Evolutionary conservation across 2,888 invertebrate genomes (phyloP).

Genomic region (Masnerella sp.): DNA sequence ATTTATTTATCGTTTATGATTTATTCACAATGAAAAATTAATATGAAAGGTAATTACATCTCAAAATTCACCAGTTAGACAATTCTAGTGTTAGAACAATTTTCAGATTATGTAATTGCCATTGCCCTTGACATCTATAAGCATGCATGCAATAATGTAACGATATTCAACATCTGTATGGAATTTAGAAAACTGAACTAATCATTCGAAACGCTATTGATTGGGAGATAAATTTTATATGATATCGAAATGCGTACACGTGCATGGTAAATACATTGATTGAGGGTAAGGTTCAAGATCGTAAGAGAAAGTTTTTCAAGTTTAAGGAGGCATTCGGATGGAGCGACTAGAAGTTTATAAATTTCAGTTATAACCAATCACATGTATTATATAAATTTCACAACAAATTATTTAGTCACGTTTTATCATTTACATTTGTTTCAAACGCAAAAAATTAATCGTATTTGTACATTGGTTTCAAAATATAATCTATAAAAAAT

Average conservation of each 20-base stretch:
- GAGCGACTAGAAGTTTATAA: background rate
- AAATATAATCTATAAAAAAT: no score
- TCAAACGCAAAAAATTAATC: no score
- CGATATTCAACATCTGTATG: background rate
- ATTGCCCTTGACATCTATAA: conserved; percentile 10
- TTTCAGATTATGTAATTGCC: conserved; percentile 6
- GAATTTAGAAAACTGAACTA: conserved; percentile 1
- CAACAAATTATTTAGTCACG: no score
- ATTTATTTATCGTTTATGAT: conserved; percentile 79
- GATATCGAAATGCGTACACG: conserved; percentile 6
- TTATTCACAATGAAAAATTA: conserved; percentile 64
- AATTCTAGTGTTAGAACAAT: no score
- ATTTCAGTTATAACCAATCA: background rate
- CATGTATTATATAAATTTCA: background rate
- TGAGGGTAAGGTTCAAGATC: conserved; percentile 33
- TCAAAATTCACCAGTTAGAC: no score
- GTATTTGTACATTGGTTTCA: no score
- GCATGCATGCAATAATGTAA: background rate
- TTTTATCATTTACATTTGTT: no score
- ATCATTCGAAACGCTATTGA: conserved; percentile 3
- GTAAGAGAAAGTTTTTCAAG: conserved; percentile 68
- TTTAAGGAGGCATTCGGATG: conserved; percentile 48
- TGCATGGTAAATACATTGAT: conserved; percentile 16
- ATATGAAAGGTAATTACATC: no score
- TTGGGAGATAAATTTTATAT: conserved; percentile 9